Evolutionary conservation across 2,113 vertebrate species (phyloP).

Genomic region (Laticauda laticaudata): DNA sequence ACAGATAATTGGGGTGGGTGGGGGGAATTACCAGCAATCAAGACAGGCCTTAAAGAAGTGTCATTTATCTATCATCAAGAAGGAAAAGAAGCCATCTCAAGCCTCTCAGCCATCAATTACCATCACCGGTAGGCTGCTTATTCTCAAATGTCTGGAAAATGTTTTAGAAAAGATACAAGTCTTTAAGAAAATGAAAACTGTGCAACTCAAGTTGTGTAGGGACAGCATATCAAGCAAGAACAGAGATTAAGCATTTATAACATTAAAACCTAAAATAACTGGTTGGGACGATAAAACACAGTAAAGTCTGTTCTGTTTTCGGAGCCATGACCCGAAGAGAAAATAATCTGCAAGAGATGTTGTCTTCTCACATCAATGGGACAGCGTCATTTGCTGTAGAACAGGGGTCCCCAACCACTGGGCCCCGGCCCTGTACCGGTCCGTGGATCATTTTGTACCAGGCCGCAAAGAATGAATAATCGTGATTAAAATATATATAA

Average conservation of each 20-base stretch:
- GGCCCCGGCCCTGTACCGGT: no score
- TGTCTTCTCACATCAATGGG: neutral
- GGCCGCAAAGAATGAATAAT: no score
- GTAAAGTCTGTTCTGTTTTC: neutral
- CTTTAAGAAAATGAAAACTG: neutral
- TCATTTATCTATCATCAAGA: neutral
- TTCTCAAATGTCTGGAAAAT: neutral
- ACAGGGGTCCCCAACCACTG: no score
- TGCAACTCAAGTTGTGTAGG: neutral
- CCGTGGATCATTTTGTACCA: no score
- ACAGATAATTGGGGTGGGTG: fast-evolving
- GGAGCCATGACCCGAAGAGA: neutral
- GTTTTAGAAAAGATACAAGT: neutral
- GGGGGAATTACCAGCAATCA: neutral
- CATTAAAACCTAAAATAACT: neutral
- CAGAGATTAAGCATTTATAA: neutral
- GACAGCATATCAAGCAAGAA: fast-evolving
- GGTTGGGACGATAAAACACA: fast-evolving
- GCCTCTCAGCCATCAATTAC: neutral
- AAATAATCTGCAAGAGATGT: neutral
- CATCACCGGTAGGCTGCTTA: neutral
- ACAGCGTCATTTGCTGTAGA: no score
- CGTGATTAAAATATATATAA: no score
- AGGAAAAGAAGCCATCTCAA: neutral
- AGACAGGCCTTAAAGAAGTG: neutral